Conservation (phyloP, 2,113 vertebrate species). For the Entelurus aequoreus region DNA sequence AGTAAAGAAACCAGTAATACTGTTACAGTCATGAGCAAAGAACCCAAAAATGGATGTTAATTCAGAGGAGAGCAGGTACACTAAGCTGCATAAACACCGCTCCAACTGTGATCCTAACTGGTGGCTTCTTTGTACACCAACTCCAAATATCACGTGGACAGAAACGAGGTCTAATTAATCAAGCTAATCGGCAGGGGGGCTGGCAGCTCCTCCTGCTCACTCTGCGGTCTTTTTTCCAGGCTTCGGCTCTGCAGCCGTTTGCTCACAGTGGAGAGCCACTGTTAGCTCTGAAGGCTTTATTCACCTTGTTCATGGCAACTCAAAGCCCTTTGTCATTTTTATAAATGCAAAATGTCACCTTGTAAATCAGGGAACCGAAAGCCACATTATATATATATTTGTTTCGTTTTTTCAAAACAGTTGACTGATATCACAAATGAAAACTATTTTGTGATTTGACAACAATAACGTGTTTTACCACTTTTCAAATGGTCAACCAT, state of each 20-base stretch:
- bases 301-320: slow-evolving; percentile 24
- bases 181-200: slow-evolving; percentile 51
- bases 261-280: slow-evolving; percentile 25
- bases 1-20: background rate
- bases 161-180: slow-evolving; percentile 59
- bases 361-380: too few species aligned
- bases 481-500: background rate
- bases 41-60: slow-evolving; percentile 18
- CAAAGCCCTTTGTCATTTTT: background rate
- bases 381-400: background rate
- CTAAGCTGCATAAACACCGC: slow-evolving; percentile 17
- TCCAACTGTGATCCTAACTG: slow-evolving; percentile 34
- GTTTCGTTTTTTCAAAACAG: background rate
- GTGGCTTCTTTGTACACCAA: slow-evolving; percentile 48
- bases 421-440: background rate
- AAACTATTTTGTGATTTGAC: background rate
- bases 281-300: slow-evolving; percentile 21
- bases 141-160: slow-evolving; percentile 60
- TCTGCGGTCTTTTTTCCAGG: slow-evolving; percentile 40
- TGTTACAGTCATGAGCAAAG: background rate
- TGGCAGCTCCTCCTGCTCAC: slow-evolving; percentile 39
- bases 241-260: slow-evolving; percentile 41
- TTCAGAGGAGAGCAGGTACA: slow-evolving; percentile 26
- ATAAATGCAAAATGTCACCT: background rate
- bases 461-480: background rate